Conservation (phyloP, 1,140 invertebrate genomes). For the Danaus plexippus region DNA sequence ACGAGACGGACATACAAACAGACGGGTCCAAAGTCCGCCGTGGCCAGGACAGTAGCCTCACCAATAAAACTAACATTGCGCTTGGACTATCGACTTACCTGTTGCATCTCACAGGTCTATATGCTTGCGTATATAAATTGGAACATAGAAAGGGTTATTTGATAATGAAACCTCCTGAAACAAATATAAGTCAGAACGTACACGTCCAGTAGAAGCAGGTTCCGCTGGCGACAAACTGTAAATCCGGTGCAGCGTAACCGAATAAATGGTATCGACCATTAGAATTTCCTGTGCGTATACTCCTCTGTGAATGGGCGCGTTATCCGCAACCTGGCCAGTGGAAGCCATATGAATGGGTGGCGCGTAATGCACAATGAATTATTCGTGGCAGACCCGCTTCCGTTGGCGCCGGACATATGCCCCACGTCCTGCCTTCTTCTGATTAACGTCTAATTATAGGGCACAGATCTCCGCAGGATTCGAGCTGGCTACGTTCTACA, state of each 20-base stretch:
- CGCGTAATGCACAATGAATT: conserved; percentile 60
- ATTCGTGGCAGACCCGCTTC: conserved; percentile 60
- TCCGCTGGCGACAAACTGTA: conserved; percentile 35
- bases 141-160: no score
- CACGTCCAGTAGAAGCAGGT: conserved; percentile 36
- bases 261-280: conserved; percentile 41
- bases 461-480: conserved; percentile 54
- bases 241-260: conserved; percentile 47
- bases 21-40: conserved; percentile 57
- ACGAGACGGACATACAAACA: conserved; percentile 54
- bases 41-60: conserved; percentile 52
- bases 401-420: conserved; percentile 63
- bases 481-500: conserved; percentile 4
- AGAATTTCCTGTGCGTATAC: conserved; percentile 54
- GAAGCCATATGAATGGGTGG: conserved; percentile 57
- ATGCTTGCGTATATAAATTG: neutral
- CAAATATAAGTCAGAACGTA: conserved; percentile 10
- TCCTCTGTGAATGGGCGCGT: conserved; percentile 41
- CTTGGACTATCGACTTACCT: conserved; percentile 18
- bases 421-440: conserved; percentile 62
- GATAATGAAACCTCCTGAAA: no score
- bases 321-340: conserved; percentile 39
- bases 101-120: conserved; percentile 10
- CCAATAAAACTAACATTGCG: conserved; percentile 31
- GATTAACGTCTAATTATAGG: conserved; percentile 70